Evolutionary conservation across 2,113 vertebrate genomes (phyloP).

Genomic region (Mugil cephalus): DNA sequence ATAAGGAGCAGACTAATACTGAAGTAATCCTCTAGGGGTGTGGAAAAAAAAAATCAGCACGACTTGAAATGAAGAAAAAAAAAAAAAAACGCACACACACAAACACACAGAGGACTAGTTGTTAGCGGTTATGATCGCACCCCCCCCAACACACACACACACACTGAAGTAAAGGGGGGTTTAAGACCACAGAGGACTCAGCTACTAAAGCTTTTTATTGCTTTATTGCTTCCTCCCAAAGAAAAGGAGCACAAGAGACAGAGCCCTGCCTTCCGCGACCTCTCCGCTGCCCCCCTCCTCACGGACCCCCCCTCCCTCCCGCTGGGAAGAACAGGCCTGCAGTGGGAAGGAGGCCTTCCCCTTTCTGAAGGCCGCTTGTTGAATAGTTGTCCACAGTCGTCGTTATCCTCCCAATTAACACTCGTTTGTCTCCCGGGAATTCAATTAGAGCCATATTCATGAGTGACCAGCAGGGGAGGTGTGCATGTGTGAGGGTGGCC

Average conservation of each 20-base stretch:
- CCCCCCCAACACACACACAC: conserved; percentile 32
- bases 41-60: conserved; percentile 33
- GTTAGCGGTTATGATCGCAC: conserved; percentile 60
- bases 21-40: conserved; percentile 13
- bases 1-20: conserved; percentile 35
- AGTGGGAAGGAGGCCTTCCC: conserved; percentile 44
- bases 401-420: conserved; percentile 84
- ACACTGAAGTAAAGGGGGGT: conserved; percentile 41
- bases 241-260: conserved; percentile 76
- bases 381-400: conserved; percentile 69
- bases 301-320: conserved; percentile 39
- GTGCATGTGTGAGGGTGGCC: conserved; percentile 52
- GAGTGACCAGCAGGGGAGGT: conserved; percentile 66
- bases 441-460: conserved; percentile 82
- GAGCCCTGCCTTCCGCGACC: conserved; percentile 20
- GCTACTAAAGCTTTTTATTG: conserved; percentile 71
- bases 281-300: conserved; percentile 31
- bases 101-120: conserved; percentile 31
- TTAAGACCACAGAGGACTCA: conserved; percentile 60
- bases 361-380: conserved; percentile 55
- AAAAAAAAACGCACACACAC: conserved; percentile 10
- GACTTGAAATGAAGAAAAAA: conserved; percentile 18
- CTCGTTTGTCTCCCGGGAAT: conserved; percentile 80
- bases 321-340: conserved; percentile 72
- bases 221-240: conserved; percentile 84